Percentiles rank a stretch among this genome's conserved stretches.
phyloP scores from a whole-genome alignment of 2,888 invertebrate species.

The Fragum sueziense region DNA sequence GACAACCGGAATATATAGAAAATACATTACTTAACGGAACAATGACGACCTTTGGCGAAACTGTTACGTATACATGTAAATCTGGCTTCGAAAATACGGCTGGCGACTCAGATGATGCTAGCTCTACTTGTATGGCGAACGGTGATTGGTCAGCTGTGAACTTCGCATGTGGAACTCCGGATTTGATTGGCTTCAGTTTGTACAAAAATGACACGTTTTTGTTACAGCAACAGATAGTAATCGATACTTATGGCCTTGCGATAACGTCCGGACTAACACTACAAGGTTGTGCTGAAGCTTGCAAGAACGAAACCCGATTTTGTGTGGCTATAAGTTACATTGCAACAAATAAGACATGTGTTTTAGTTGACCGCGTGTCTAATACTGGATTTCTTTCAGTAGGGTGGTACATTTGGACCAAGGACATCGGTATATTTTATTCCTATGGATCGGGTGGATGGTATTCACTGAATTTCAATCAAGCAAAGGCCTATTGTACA shows the following conservation, averaged over 20 bases:
- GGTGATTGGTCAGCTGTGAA: background rate
- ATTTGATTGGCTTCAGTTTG: background rate
- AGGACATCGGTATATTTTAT: background rate
- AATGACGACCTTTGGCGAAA: background rate
- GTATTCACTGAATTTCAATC: background rate
- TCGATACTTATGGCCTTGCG: background rate
- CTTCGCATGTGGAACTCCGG: background rate
- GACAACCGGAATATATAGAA: background rate
- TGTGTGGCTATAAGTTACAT: slow-evolving; percentile 2
- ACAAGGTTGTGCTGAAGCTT: background rate
- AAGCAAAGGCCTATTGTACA: background rate
- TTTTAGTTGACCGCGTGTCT: background rate
- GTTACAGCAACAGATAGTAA: background rate
- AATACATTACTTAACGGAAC: background rate
- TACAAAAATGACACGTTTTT: background rate
- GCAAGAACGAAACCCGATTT: background rate
- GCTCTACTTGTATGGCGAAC: background rate
- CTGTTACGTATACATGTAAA: background rate
- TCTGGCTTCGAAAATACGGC: background rate
- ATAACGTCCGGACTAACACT: background rate
- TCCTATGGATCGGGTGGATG: background rate
- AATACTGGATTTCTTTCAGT: background rate
- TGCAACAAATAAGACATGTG: background rate
- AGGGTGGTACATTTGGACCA: background rate
- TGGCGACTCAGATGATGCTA: background rate